Conservation (phyloP, 2,888 invertebrate genomes). For the Nemoura dubitans region DNA sequence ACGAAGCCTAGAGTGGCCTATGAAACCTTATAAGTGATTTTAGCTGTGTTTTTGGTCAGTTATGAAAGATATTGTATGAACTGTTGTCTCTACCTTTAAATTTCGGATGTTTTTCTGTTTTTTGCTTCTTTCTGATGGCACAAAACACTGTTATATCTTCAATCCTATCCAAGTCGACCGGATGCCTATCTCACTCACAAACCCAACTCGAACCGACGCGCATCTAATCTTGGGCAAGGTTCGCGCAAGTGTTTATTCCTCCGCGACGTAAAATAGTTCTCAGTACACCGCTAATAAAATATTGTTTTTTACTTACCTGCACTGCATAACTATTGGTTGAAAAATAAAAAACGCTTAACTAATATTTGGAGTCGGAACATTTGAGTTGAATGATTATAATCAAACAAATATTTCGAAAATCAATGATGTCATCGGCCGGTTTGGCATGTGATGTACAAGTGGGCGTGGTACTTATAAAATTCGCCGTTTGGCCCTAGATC, state of each 20-base stretch:
- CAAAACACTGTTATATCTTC: constrained; percentile 34
- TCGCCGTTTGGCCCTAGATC: background rate
- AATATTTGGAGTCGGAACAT: background rate
- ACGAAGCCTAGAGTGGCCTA: constrained; percentile 9
- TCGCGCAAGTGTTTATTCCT: constrained; percentile 32
- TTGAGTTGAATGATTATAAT: background rate
- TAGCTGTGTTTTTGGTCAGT: background rate
- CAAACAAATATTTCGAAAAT: constrained; percentile 41
- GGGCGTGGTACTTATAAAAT: constrained; percentile 42
- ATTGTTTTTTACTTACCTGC: background rate
- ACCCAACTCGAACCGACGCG: constrained; percentile 40
- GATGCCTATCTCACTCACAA: constrained; percentile 32
- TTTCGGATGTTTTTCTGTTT: background rate
- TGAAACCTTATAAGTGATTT: background rate
- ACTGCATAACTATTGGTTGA: no score
- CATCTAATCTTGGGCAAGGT: constrained; percentile 1
- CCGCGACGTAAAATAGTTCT: constrained; percentile 31
- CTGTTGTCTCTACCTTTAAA: constrained; percentile 10
- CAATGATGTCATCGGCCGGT: constrained; percentile 48
- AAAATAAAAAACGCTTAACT: background rate
- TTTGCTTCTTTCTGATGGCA: background rate
- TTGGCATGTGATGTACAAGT: constrained; percentile 47
- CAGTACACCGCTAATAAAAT: background rate
- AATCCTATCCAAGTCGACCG: constrained; percentile 37
- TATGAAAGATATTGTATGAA: background rate